Evolutionary conservation across 1,140 invertebrate genomes (phyloP).

Genomic region (Aphaenogaster rudis): DNA sequence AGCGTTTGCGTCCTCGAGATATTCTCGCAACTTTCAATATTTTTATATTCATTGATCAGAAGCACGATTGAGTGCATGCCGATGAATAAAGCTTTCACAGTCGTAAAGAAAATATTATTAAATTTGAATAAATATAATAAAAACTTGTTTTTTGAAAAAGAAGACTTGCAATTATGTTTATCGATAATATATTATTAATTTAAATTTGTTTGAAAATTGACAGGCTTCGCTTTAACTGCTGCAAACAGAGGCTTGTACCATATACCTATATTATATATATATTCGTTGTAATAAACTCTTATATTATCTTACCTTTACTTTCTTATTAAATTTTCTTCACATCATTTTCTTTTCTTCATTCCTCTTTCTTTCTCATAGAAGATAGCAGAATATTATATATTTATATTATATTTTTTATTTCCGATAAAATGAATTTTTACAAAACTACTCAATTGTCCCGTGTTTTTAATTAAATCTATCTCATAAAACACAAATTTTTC

Average conservation of each 20-base stretch:
- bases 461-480: neutral
- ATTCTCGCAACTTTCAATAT: neutral
- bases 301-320: constrained; percentile 53
- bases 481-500: neutral
- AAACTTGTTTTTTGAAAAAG: neutral
- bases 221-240: constrained; percentile 64
- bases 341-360: constrained; percentile 11
- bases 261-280: constrained; percentile 59
- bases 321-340: neutral
- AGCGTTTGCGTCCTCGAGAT: neutral
- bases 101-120: neutral
- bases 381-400: neutral
- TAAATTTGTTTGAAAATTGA: constrained; percentile 22
- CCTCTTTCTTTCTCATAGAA: neutral
- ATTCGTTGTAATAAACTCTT: constrained; percentile 72
- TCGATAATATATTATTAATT: neutral
- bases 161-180: neutral
- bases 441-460: neutral
- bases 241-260: constrained; percentile 73
- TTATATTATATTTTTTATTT: neutral
- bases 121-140: neutral
- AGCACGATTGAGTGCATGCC: neutral
- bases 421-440: neutral
- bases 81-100: neutral
- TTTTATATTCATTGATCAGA: neutral